These are phyloP conservation scores for Pachyramphus minor DNA, from an alignment of 2,113 vertebrate species.

Conservation along the genomic window DNA sequence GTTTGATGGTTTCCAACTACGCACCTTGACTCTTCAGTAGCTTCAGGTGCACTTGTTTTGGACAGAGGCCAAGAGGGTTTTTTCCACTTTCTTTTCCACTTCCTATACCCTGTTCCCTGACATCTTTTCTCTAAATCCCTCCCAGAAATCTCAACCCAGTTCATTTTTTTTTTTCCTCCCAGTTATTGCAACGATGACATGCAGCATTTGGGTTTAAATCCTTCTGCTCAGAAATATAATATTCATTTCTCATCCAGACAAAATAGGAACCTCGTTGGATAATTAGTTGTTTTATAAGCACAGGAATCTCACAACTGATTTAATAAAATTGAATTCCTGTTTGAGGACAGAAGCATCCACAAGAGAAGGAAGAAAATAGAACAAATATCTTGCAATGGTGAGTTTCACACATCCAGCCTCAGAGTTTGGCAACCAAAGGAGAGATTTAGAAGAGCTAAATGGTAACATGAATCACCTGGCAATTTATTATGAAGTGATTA, in stretches of 20 bases:
- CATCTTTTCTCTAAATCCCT: neutral
- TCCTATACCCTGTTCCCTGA: neutral
- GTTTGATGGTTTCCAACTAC: neutral
- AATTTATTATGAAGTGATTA: neutral
- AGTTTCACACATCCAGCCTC: neutral
- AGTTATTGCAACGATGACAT: no score
- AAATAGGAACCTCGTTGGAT: neutral
- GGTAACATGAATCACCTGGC: neutral
- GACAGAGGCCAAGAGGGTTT: neutral
- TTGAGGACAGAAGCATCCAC: neutral
- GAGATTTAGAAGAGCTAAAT: neutral
- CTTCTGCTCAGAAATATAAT: neutral
- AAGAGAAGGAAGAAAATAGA: neutral
- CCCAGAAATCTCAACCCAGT: neutral
- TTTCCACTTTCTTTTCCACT: no score
- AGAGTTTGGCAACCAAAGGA: neutral
- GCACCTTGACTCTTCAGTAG: neutral
- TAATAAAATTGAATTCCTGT: neutral
- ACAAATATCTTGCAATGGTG: neutral
- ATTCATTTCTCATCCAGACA: neutral
- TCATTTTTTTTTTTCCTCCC: no score
- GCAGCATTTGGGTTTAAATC: neutral
- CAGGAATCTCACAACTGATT: neutral
- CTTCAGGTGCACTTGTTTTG: neutral
- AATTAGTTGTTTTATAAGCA: neutral